phyloP scores from a whole-genome alignment of 92 coral and sea anemone species.

The Epizoanthus scotinus region DNA sequence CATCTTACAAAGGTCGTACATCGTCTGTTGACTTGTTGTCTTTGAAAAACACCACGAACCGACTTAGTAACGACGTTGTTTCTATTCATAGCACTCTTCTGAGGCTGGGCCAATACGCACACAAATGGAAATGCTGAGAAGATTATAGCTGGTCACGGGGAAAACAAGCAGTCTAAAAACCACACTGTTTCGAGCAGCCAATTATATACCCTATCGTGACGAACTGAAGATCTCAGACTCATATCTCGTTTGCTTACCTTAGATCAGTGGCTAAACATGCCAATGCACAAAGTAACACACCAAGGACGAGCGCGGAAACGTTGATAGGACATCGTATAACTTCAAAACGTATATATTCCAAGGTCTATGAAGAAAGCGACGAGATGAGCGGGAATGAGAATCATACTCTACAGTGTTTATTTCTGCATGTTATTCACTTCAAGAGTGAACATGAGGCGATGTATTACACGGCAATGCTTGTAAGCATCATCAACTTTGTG shows the following conservation, averaged over 20 bases:
- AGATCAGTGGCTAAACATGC: slow-evolving; percentile 12
- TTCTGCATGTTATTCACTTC: slow-evolving; percentile 51
- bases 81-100: not conserved
- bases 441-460: slow-evolving; percentile 13
- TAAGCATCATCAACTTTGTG: slow-evolving; percentile 52
- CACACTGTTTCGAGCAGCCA: slow-evolving; percentile 13
- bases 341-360: not conserved
- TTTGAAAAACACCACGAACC: not conserved
- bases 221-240: slow-evolving; percentile 5
- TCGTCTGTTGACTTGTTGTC: not conserved
- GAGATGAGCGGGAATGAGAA: slow-evolving; percentile 25
- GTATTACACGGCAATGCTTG: slow-evolving; percentile 49
- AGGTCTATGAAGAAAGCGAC: slow-evolving; percentile 29
- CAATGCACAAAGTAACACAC: not conserved
- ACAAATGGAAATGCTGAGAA: slow-evolving; percentile 3
- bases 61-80: not conserved
- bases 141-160: slow-evolving; percentile 32
- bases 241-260: slow-evolving; percentile 5
- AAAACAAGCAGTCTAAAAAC: slow-evolving; percentile 16
- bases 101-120: slow-evolving; percentile 30
- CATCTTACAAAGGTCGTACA: not conserved
- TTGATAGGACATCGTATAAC: too few relatives aligned
- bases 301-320: not conserved
- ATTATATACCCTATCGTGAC: slow-evolving; percentile 39
- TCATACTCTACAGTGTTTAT: slow-evolving; percentile 39